Percentiles rank a stretch among this genome's conserved stretches.
phyloP scores from a whole-genome alignment of 2,113 vertebrate genomes.

The Chiloscyllium plagiosum region DNA sequence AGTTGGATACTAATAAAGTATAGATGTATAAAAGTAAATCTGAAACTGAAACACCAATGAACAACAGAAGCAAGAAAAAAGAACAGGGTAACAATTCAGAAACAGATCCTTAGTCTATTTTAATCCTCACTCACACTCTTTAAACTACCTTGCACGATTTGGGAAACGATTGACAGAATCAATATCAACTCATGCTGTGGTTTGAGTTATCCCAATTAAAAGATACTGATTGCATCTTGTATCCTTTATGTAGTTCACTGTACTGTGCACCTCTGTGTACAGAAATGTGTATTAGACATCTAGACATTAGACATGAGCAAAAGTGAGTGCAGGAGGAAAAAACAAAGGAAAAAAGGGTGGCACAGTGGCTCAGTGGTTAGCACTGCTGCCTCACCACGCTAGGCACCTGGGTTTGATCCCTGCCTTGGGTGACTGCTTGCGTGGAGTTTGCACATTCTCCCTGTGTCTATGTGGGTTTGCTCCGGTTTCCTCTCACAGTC shows the following conservation, averaged over 20 bases:
- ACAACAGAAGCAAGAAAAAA: background rate
- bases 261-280: background rate
- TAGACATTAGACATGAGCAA: background rate
- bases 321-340: background rate
- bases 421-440: too few species aligned
- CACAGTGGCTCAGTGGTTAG: too few species aligned
- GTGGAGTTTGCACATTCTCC: too few species aligned
- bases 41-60: background rate
- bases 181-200: background rate
- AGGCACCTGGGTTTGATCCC: too few species aligned
- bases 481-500: too few species aligned
- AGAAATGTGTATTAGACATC: background rate
- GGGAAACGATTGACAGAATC: background rate
- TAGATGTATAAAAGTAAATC: background rate
- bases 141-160: background rate
- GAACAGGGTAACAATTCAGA: background rate
- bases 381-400: too few species aligned
- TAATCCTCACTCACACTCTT: background rate
- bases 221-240: background rate
- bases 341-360: background rate
- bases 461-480: too few species aligned
- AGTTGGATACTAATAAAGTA: background rate
- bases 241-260: background rate
- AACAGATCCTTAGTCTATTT: background rate
- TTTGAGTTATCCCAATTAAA: background rate